Evolutionary conservation across 2,113 vertebrate genomes (phyloP).

Genomic region (Arenaria interpres): DNA sequence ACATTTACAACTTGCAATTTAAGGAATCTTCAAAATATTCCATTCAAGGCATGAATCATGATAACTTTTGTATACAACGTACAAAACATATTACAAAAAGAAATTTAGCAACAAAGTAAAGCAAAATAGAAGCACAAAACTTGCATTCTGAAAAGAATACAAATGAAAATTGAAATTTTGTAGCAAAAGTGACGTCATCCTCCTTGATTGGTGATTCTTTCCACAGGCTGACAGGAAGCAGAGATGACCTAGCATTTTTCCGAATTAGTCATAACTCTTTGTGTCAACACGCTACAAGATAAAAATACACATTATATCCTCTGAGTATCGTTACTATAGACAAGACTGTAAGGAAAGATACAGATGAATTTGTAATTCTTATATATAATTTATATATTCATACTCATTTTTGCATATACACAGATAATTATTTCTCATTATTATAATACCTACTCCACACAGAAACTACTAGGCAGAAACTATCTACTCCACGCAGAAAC

Average conservation of each 20-base stretch:
- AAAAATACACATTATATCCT: background rate
- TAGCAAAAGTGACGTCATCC: background rate
- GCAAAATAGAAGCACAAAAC: background rate
- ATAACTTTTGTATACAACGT: background rate
- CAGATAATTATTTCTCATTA: background rate
- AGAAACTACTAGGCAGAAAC: background rate
- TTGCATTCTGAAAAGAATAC: background rate
- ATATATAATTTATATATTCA: background rate
- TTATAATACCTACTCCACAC: background rate
- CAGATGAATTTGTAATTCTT: background rate
- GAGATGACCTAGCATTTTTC: slow-evolving; percentile 25
- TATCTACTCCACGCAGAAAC: background rate
- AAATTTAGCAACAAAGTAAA: background rate
- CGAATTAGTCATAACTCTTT: background rate
- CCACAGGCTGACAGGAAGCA: slow-evolving; percentile 11
- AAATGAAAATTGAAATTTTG: background rate
- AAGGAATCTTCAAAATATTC: background rate
- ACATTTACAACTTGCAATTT: background rate
- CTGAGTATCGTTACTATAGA: background rate
- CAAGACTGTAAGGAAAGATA: background rate
- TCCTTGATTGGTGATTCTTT: background rate
- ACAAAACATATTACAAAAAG: background rate
- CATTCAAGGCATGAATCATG: fast-evolving
- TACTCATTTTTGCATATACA: background rate
- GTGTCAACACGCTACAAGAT: background rate